These are phyloP conservation scores for Orchesella flavescens DNA, from an alignment of 2,888 invertebrate genomes.

Conservation along the genomic window DNA sequence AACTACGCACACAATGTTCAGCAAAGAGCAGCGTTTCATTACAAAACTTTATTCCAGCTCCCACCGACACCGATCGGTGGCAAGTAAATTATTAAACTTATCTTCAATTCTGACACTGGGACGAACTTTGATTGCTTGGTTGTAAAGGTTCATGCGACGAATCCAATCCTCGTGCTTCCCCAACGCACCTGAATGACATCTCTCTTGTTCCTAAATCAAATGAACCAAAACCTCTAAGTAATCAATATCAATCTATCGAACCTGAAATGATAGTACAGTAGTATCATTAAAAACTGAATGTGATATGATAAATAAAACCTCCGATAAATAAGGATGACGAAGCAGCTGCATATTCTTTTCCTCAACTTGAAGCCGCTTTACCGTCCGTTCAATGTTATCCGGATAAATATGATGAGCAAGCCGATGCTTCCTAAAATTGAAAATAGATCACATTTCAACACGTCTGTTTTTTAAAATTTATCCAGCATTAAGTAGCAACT, in stretches of 20 bases:
- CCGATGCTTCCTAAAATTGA: slow-evolving; percentile 80
- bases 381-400: slow-evolving; percentile 77
- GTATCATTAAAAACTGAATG: no score
- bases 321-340: slow-evolving; percentile 84
- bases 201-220: slow-evolving; percentile 82
- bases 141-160: slow-evolving; percentile 74
- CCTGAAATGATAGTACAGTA: no score
- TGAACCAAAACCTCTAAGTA: no score
- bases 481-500: no score
- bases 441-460: no score
- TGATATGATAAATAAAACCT: slow-evolving; percentile 61
- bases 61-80: slow-evolving; percentile 81
- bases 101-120: slow-evolving; percentile 82
- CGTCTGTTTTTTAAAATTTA: no score
- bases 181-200: slow-evolving; percentile 78
- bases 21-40: no score
- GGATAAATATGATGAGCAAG: slow-evolving; percentile 81
- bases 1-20: no score
- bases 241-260: no score
- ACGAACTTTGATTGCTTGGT: slow-evolving; percentile 77
- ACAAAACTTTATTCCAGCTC: slow-evolving; percentile 84
- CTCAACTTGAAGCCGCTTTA: slow-evolving; percentile 80
- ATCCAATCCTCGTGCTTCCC: slow-evolving; percentile 77
- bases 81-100: slow-evolving; percentile 80
- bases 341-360: slow-evolving; percentile 87